Conservation (phyloP, 2,888 invertebrate species). For the Adelphocoris suturalis region DNA sequence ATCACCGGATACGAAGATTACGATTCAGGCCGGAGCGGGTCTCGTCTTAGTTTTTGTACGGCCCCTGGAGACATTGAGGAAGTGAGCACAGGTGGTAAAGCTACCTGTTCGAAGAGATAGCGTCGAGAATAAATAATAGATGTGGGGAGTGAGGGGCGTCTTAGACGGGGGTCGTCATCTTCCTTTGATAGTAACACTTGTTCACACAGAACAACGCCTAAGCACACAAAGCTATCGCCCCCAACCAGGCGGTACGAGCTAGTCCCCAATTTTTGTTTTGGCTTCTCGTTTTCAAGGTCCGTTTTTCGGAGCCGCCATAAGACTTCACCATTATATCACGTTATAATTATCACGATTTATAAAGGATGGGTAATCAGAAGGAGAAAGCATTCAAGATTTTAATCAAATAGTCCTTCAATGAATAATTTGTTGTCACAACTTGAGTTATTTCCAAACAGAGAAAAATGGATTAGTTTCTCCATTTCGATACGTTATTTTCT, state of each 20-base stretch:
- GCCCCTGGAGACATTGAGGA: too few species aligned
- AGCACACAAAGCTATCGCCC: slow-evolving; percentile 41
- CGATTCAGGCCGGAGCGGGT: background rate
- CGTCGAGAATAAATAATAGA: background rate
- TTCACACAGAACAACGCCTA: slow-evolving; percentile 37
- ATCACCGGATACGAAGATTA: slow-evolving; percentile 14
- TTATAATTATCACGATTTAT: too few species aligned
- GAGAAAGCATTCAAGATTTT: too few species aligned
- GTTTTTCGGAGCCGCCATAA: background rate
- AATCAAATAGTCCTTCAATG: too few species aligned
- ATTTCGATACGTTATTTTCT: too few species aligned
- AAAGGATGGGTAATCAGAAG: too few species aligned
- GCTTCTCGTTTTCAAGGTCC: background rate
- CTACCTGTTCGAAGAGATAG: slow-evolving; percentile 4
- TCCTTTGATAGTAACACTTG: slow-evolving; percentile 42
- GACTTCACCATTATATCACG: too few species aligned
- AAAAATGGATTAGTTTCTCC: too few species aligned
- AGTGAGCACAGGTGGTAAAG: background rate
- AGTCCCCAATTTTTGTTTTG: background rate
- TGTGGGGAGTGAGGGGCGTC: background rate
- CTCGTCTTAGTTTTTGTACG: background rate
- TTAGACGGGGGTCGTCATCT: background rate
- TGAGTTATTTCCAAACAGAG: too few species aligned
- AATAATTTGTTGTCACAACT: too few species aligned
- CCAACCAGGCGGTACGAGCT: background rate